Percentiles rank a stretch among this genome's conserved stretches.
Evolutionary conservation across 2,888 invertebrate species (phyloP).

Genomic region (Allygus modestus): DNA sequence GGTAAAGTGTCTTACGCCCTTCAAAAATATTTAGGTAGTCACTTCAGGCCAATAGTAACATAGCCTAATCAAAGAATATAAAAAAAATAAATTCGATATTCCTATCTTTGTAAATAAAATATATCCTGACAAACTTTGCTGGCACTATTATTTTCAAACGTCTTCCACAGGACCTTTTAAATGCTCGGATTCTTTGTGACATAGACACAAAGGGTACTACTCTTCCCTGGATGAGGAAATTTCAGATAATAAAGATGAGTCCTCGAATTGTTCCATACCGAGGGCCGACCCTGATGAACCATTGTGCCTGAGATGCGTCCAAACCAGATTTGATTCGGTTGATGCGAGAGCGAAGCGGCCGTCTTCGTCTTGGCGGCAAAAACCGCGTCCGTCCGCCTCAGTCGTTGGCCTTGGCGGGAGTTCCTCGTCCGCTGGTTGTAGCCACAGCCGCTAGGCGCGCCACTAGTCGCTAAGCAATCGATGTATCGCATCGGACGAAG

Average conservation of each 20-base stretch:
- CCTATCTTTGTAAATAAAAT: no score
- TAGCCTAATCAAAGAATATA: no score
- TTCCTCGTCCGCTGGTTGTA: slow-evolving; percentile 43
- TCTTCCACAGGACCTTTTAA: no score
- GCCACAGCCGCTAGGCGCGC: slow-evolving; percentile 35
- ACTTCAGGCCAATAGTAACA: no score
- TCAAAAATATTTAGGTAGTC: no score
- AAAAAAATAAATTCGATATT: no score
- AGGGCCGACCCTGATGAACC: slow-evolving; percentile 1
- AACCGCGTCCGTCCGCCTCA: slow-evolving; percentile 18
- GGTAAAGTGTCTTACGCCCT: no score
- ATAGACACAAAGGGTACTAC: no score
- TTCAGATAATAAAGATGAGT: not conserved
- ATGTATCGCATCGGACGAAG: not conserved
- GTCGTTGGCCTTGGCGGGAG: slow-evolving; percentile 50
- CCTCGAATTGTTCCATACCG: slow-evolving; percentile 33
- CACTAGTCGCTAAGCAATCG: not conserved
- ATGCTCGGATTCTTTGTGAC: no score
- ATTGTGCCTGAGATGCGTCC: slow-evolving; percentile 24
- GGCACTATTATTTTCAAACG: no score
- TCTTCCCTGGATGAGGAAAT: not conserved
- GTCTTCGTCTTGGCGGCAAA: slow-evolving; percentile 40
- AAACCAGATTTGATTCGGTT: slow-evolving; percentile 55
- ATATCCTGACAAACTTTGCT: no score
- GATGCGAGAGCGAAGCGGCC: slow-evolving; percentile 13